Conservation (phyloP, 2,113 vertebrate genomes). For the Cyprinodon brontotheroides region DNA sequence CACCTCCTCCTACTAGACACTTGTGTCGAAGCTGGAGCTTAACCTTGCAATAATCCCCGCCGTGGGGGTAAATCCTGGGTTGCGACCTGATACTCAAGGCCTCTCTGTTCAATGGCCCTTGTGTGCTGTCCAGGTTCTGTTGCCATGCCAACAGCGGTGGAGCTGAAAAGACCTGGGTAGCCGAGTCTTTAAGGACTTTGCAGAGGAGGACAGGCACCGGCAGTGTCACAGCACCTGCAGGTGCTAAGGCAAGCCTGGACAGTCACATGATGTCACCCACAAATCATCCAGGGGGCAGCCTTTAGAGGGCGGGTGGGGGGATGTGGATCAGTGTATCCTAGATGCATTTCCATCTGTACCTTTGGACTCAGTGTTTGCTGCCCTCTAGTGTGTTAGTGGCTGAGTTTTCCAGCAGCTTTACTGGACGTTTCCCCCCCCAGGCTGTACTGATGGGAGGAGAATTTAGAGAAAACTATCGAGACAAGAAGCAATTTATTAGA, state of each 20-base stretch:
- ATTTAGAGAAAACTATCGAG: conserved; percentile 53
- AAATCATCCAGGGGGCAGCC: conserved; percentile 28
- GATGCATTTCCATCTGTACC: conserved; percentile 26
- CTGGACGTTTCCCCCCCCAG: conserved; percentile 7
- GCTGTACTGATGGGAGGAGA: conserved; percentile 46
- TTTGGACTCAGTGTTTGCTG: conserved; percentile 70
- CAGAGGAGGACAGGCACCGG: conserved; percentile 43
- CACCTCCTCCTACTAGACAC: conserved; percentile 13
- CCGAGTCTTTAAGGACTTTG: conserved; percentile 44
- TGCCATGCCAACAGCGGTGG: conserved; percentile 63
- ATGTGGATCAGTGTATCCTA: conserved; percentile 23
- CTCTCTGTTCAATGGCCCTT: conserved; percentile 65
- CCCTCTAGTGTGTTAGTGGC: conserved; percentile 65
- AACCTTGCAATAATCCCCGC: conserved; percentile 39
- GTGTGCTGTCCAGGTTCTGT: conserved; percentile 63
- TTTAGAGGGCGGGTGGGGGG: background rate
- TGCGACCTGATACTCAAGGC: conserved; percentile 50
- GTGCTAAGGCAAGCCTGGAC: conserved; percentile 39
- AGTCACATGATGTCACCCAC: conserved; percentile 50
- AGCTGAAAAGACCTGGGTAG: conserved; percentile 45
- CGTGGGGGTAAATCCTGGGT: conserved; percentile 20
- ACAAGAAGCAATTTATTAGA: conserved; percentile 58
- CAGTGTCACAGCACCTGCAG: conserved; percentile 59
- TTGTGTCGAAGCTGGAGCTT: conserved; percentile 25
- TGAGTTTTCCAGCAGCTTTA: conserved; percentile 26